Evolutionary conservation across 2,113 vertebrate species (phyloP), one percentile per base, ranked within the genome.

Genomic region (Pyxicephalus adspersus): DNA sequence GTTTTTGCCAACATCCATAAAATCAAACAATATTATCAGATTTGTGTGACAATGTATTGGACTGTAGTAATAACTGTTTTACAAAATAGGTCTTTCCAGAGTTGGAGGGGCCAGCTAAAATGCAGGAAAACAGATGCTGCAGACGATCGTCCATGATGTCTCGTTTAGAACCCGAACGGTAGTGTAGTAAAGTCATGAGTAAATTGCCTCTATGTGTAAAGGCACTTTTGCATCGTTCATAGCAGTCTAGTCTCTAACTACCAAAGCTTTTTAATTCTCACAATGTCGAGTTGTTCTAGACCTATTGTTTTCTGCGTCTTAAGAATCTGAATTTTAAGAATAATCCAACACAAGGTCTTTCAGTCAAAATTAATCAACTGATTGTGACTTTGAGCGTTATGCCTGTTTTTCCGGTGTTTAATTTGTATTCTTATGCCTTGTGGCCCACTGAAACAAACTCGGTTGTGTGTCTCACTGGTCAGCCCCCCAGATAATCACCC

Each of bases 311-410:
- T 50, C 38, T 45, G 65, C 1, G 29, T 45, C 11, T 68, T 9
- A n/a, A 58, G 17, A 8, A 17, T 57, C 26, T 1, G 52, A n/a
- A 54, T 74, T 57, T 20, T 18, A 1, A 5, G 71, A 7, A 28
- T 67, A 79, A 16, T 79, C 64, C 51, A 79, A n/a, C n/a, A 68
- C 64, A 8, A n/a, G 28, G 13, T 68, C 77, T 29, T 68, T 73
- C 13, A 81, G 19, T 79, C 77, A 79, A 77, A 77, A 17, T 68
- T 29, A 5, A 78, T 55, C 3, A 23, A 15, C 19, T 60, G 16
- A 13, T 4, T 25, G 18, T 25, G 13, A 15, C 20, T 64, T 82
- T 67, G 17, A 82, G 28, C 15, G 29, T 67, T 8, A 76, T 64
- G 0, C 60, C 80, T 0, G 17, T 38, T 17, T 80, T 60, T 18